Evolutionary conservation across 2,113 vertebrate species (phyloP).

Genomic region (Pterocles burchelli): DNA sequence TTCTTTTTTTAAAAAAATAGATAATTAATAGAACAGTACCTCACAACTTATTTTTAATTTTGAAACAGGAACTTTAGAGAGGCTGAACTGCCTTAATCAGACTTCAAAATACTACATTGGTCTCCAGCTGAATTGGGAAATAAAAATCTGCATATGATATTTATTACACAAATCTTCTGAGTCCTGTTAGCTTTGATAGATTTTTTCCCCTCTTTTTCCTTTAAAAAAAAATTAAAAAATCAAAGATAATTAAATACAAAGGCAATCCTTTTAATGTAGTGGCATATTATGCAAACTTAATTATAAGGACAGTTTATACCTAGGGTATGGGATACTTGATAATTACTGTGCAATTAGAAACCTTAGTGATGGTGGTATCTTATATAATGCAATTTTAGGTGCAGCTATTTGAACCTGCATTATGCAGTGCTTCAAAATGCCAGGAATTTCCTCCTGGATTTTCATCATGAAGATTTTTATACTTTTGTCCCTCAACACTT

Average conservation of each 20-base stretch:
- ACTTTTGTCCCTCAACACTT: neutral
- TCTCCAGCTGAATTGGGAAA: constrained; percentile 70
- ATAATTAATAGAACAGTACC: neutral
- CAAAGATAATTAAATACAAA: constrained; percentile 66
- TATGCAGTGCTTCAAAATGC: neutral
- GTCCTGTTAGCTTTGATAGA: constrained; percentile 78
- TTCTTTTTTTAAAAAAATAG: neutral
- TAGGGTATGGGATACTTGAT: neutral
- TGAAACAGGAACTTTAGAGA: constrained; percentile 48
- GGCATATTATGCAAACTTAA: constrained; percentile 55
- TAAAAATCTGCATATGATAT: constrained; percentile 76
- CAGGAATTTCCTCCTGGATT: neutral
- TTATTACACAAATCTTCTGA: constrained; percentile 77
- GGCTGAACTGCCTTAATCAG: constrained; percentile 71
- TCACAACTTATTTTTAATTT: constrained; percentile 26
- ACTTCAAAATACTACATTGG: constrained; percentile 72
- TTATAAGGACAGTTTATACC: constrained; percentile 55
- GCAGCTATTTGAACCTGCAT: neutral
- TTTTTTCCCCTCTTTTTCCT: neutral
- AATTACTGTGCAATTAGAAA: neutral
- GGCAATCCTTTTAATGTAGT: constrained; percentile 70
- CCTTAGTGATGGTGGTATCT: neutral
- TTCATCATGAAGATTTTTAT: neutral
- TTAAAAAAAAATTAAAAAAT: constrained; percentile 44
- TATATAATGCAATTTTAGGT: neutral